A percentile compares a stretch with the other conserved stretches of the same genome.
phyloP scores from a whole-genome alignment of 2,113 vertebrate species.

The Psophia crepitans region DNA sequence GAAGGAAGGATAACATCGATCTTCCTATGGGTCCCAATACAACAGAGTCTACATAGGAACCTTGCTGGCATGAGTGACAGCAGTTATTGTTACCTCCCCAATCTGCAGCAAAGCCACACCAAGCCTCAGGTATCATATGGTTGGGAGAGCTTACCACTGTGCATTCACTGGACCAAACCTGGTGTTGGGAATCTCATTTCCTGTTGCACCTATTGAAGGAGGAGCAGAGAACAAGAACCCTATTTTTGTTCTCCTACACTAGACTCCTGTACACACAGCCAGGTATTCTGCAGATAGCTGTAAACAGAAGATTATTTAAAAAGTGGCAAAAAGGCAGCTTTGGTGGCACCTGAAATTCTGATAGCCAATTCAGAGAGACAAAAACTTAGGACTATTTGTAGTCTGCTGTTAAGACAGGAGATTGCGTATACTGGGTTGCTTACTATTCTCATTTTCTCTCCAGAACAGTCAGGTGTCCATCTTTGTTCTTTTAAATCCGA shows the following conservation, averaged over 20 bases:
- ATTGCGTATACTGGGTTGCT: background rate
- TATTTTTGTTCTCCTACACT: background rate
- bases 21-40: background rate
- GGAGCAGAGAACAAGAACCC: background rate
- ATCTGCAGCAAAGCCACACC: background rate
- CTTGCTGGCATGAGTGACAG: background rate
- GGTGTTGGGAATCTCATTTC: background rate
- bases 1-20: background rate
- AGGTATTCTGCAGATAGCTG: background rate
- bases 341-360: background rate
- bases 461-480: background rate
- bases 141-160: background rate
- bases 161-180: background rate
- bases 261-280: accelerated
- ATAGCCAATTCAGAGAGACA: background rate
- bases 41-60: background rate
- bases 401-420: background rate
- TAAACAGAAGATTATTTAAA: background rate
- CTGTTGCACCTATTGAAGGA: background rate
- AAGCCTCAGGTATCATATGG: background rate
- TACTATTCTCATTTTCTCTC: background rate
- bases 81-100: background rate
- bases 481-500: background rate
- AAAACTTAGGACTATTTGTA: background rate
- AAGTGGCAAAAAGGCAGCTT: background rate